These are phyloP conservation scores for Hippopotamyrus pictus DNA, from an alignment of 2,797 vertebrate genomes.

Conservation along the genomic window DNA sequence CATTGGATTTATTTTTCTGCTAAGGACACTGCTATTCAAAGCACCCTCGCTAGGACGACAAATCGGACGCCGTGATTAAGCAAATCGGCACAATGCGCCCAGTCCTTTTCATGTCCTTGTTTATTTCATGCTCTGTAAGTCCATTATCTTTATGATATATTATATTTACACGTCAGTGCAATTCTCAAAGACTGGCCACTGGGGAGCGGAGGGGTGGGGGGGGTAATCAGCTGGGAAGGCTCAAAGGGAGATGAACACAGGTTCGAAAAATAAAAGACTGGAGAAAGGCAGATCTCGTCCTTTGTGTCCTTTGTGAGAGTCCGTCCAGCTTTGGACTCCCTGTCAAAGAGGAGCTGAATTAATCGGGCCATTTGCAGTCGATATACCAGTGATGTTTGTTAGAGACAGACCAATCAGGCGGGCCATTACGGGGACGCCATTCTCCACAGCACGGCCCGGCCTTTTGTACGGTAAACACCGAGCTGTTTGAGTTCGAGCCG, in stretches of 20 bases:
- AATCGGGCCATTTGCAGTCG: background rate
- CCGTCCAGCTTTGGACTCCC: background rate
- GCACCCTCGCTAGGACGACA: constrained; percentile 11
- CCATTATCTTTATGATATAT: constrained; percentile 26
- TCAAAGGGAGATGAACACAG: background rate
- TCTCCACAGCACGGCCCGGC: background rate
- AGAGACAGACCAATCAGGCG: background rate
- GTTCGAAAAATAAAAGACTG: background rate
- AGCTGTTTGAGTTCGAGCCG: background rate
- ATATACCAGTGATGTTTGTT: background rate
- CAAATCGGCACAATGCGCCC: constrained; percentile 6
- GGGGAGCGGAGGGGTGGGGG: background rate
- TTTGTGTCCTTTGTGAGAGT: background rate
- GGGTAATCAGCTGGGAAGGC: constrained; percentile 4
- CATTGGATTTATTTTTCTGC: constrained; percentile 23
- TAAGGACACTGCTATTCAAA: constrained; percentile 15
- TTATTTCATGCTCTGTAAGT: constrained; percentile 22
- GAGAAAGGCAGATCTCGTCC: background rate
- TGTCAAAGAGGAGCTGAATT: background rate
- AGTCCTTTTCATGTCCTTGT: constrained; percentile 27
- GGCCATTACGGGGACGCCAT: background rate
- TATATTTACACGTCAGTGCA: constrained; percentile 7
- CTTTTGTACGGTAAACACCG: background rate
- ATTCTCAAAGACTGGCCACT: background rate
- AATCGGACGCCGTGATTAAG: constrained; percentile 14